These are phyloP conservation scores for Aurelia coerulea DNA, from an alignment of 30 jellyfish, hydroid and myxozoan species.

Conservation along the genomic window DNA sequence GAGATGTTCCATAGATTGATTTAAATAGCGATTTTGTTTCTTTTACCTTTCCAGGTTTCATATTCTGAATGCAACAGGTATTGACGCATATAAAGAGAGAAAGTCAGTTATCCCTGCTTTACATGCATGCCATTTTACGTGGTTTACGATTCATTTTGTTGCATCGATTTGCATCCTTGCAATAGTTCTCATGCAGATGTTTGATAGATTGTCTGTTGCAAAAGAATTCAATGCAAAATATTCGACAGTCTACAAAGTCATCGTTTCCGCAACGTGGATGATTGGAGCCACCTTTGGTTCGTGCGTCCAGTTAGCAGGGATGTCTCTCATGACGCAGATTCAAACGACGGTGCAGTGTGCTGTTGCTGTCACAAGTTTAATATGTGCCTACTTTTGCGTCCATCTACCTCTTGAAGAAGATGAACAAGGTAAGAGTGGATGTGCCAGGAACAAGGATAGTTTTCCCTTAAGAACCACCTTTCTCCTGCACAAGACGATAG, in stretches of 20 bases:
- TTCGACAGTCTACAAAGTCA: too few relatives aligned
- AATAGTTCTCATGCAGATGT: neutral
- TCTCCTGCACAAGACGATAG: too few relatives aligned
- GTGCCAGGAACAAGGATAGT: too few relatives aligned
- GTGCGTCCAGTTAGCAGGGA: neutral
- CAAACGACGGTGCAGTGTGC: neutral
- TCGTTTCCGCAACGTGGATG: too few relatives aligned
- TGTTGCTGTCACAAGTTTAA: conserved; percentile 1
- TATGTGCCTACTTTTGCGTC: neutral
- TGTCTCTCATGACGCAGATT: neutral
- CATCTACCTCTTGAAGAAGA: neutral
- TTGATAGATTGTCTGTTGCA: neutral
- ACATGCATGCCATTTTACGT: neutral
- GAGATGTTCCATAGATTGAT: neutral
- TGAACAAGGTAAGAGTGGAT: too few relatives aligned
- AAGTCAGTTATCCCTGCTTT: neutral
- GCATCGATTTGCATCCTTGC: conserved; percentile 7
- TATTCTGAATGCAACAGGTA: conserved; percentile 33
- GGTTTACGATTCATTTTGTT: conserved; percentile 12
- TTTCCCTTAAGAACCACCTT: too few relatives aligned
- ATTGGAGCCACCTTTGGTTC: too few relatives aligned
- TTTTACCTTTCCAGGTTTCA: conserved; percentile 2
- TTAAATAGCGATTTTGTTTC: neutral
- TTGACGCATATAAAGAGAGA: conserved; percentile 1
- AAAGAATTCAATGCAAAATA: too few relatives aligned